These are phyloP conservation scores for Gymnocephalus cernua DNA, from an alignment of 2,113 vertebrate genomes.

Conservation along the genomic window DNA sequence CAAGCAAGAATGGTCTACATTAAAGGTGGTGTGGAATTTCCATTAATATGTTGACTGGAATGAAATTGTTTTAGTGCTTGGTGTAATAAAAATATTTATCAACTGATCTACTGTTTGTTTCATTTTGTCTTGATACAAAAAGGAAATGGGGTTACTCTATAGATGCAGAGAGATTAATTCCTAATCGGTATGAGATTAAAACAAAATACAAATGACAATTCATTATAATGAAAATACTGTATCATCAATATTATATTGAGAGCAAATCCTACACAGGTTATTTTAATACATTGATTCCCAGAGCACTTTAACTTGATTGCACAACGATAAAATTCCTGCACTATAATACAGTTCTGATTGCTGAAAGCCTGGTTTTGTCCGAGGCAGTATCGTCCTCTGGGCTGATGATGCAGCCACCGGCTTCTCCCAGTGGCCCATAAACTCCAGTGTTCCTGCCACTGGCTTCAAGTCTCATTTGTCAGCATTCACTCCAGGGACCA, in stretches of 20 bases:
- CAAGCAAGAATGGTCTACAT: not conserved
- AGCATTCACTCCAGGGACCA: constrained; percentile 28
- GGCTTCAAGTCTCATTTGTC: constrained; percentile 46
- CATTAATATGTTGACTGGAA: constrained; percentile 22
- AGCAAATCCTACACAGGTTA: constrained; percentile 27
- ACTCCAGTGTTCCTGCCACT: constrained; percentile 28
- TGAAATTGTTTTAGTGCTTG: not conserved
- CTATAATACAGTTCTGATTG: constrained; percentile 34
- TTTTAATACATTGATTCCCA: constrained; percentile 18
- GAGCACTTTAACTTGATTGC: constrained; percentile 41
- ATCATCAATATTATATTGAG: constrained; percentile 24
- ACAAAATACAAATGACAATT: constrained; percentile 7
- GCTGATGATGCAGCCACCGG: constrained; percentile 20
- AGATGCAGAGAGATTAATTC: constrained; percentile 35
- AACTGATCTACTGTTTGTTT: constrained; percentile 30
- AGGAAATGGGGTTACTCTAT: not conserved
- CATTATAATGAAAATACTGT: constrained; percentile 15
- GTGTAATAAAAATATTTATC: constrained; percentile 16
- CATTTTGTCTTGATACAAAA: constrained; percentile 19
- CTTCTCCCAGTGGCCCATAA: constrained; percentile 21
- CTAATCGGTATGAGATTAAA: constrained; percentile 28
- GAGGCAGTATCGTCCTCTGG: constrained; percentile 16
- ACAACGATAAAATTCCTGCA: constrained; percentile 23
- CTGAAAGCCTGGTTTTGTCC: constrained; percentile 30
- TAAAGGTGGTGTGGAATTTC: constrained; percentile 15